These are phyloP conservation scores for Kuschelorhynchus macadamiae DNA, from an alignment of 2,888 invertebrate genomes.

Conservation along the genomic window DNA sequence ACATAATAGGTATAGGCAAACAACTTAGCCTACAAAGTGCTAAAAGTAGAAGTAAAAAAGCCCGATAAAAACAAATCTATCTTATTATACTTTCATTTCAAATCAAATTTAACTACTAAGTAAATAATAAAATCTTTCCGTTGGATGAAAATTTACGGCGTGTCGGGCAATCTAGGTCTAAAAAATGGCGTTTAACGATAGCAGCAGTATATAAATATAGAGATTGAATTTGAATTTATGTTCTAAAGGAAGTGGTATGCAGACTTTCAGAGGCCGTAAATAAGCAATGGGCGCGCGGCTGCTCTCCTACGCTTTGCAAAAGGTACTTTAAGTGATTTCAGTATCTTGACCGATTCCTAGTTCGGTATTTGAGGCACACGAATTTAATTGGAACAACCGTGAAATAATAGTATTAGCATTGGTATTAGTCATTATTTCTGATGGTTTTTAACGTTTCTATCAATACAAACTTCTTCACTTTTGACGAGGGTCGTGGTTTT, in stretches of 20 bases:
- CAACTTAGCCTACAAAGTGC: too few relatives aligned
- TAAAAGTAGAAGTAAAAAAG: too few relatives aligned
- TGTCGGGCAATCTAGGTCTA: slow-evolving; percentile 47
- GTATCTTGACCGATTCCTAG: neutral
- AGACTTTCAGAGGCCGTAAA: slow-evolving; percentile 49
- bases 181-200: slow-evolving; percentile 49
- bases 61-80: neutral
- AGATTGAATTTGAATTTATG: slow-evolving; percentile 53
- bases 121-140: slow-evolving; percentile 37
- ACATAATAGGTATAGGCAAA: too few relatives aligned
- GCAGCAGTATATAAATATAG: slow-evolving; percentile 50
- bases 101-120: slow-evolving; percentile 34
- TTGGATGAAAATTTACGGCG: slow-evolving; percentile 48
- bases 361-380: too few relatives aligned
- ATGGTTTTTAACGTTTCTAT: too few relatives aligned
- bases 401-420: too few relatives aligned
- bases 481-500: too few relatives aligned
- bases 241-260: slow-evolving; percentile 49
- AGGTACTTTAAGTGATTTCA: slow-evolving; percentile 8
- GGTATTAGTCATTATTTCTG: too few relatives aligned
- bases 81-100: slow-evolving; percentile 27
- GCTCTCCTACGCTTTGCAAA: slow-evolving; percentile 47
- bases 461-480: too few relatives aligned
- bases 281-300: slow-evolving; percentile 48
- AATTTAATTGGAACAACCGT: too few relatives aligned